phyloP scores from a whole-genome alignment of 2,888 invertebrate species.

The Drosophila quinaria region DNA sequence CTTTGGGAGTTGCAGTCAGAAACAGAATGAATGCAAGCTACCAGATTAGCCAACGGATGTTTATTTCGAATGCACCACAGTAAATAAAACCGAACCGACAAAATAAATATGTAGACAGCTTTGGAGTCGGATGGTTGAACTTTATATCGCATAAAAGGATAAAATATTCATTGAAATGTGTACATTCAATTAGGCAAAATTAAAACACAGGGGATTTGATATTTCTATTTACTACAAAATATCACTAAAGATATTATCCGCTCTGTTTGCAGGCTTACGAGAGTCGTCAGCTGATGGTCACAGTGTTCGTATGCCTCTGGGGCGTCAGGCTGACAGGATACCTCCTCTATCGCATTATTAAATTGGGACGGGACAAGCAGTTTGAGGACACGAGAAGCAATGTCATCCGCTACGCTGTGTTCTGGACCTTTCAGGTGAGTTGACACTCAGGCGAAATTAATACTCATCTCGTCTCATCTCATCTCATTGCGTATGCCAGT shows the following conservation, averaged over 20 bases:
- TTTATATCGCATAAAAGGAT: background rate
- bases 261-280: conserved; percentile 88
- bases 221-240: background rate
- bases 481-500: conserved; percentile 32
- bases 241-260: background rate
- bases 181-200: conserved; percentile 2
- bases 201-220: conserved; percentile 1
- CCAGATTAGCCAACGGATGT: conserved; percentile 4
- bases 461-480: background rate
- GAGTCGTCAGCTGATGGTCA: conserved; percentile 96
- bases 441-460: conserved; percentile 1
- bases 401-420: conserved; percentile 94
- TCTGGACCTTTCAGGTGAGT: conserved; percentile 95
- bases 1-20: conserved; percentile 31
- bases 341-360: conserved; percentile 94
- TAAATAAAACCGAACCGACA: background rate
- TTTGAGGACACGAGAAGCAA: conserved; percentile 96
- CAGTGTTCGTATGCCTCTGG: conserved; percentile 95
- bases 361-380: conserved; percentile 95
- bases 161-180: conserved; percentile 11
- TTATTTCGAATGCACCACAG: conserved; percentile 4
- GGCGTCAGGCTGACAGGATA: conserved; percentile 94
- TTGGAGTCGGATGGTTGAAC: background rate
- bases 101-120: background rate
- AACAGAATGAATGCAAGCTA: conserved; percentile 17